These are phyloP conservation scores for Zele albiditarsus DNA, from an alignment of 2,888 invertebrate genomes.

Conservation along the genomic window DNA sequence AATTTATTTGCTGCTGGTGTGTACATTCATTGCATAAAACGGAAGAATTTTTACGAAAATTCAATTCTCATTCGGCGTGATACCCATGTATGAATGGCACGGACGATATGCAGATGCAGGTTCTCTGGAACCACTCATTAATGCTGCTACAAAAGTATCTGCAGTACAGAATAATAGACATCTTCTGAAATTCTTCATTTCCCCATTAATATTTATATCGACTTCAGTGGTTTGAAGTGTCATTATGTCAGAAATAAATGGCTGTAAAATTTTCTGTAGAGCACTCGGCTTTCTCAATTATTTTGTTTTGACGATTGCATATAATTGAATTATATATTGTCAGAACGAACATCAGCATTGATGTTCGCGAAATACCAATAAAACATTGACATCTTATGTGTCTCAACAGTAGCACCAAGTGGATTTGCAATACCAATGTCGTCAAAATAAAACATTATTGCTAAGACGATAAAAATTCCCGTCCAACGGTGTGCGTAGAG, in stretches of 20 bases:
- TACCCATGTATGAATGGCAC: constrained; percentile 48
- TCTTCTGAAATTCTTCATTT: constrained; percentile 46
- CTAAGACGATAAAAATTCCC: too few species aligned
- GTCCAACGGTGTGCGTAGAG: too few species aligned
- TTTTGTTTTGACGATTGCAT: constrained; percentile 42
- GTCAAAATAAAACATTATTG: constrained; percentile 52
- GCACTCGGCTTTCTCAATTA: constrained; percentile 45
- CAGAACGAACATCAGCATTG: constrained; percentile 47
- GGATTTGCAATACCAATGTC: constrained; percentile 52
- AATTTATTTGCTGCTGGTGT: constrained; percentile 31
- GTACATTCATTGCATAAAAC: constrained; percentile 11
- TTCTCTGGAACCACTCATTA: constrained; percentile 52
- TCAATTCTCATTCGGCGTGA: constrained; percentile 5
- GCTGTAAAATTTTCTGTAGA: constrained; percentile 42
- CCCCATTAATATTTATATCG: constrained; percentile 36
- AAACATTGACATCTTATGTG: constrained; percentile 52
- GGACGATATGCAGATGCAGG: constrained; percentile 50
- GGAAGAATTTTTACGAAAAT: constrained; percentile 31
- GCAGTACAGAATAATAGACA: constrained; percentile 49
- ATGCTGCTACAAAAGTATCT: constrained; percentile 50
- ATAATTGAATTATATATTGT: constrained; percentile 45
- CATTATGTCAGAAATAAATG: constrained; percentile 32
- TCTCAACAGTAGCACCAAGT: constrained; percentile 44
- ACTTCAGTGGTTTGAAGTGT: constrained; percentile 39
- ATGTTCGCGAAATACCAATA: constrained; percentile 53